Evolutionary conservation across 2,888 invertebrate species (phyloP).

Genomic region (Heliconius erato): DNA sequence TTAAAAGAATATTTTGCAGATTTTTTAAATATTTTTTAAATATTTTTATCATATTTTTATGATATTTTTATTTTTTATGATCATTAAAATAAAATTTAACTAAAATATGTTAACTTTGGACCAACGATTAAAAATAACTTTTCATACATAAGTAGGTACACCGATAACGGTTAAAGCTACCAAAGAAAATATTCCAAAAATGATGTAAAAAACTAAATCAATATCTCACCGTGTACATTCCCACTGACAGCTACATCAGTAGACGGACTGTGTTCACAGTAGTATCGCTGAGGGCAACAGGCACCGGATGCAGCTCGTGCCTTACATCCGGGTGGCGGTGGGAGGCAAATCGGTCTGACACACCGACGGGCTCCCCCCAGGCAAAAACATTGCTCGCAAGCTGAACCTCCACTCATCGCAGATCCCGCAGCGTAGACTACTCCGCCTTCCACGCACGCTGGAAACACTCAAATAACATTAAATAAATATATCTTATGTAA

Average conservation of each 20-base stretch:
- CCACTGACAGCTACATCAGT: conserved; percentile 57
- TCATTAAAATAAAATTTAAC: no score
- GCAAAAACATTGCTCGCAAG: conserved; percentile 96
- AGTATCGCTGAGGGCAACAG: conserved; percentile 94
- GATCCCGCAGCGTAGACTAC: conserved; percentile 92
- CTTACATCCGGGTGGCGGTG: conserved; percentile 90
- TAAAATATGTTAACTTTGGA: no score
- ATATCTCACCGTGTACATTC: conserved; percentile 29
- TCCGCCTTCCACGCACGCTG: conserved; percentile 90
- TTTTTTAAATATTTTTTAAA: no score
- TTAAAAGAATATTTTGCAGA: no score
- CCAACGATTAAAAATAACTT: no score
- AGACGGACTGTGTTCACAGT: conserved; percentile 78
- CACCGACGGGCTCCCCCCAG: conserved; percentile 90
- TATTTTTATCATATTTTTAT: no score
- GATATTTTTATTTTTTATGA: no score
- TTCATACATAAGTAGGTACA: no score
- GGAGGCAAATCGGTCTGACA: conserved; percentile 92
- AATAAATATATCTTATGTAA: conserved; percentile 3
- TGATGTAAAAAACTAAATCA: neutral
- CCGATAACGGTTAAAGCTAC: neutral
- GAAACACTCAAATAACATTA: conserved; percentile 61
- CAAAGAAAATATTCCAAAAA: neutral
- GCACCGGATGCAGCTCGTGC: conserved; percentile 87
- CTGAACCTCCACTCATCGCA: conserved; percentile 91